phyloP scores from a whole-genome alignment of 2,797 vertebrate genomes.

The Halcyon chelicuti region DNA sequence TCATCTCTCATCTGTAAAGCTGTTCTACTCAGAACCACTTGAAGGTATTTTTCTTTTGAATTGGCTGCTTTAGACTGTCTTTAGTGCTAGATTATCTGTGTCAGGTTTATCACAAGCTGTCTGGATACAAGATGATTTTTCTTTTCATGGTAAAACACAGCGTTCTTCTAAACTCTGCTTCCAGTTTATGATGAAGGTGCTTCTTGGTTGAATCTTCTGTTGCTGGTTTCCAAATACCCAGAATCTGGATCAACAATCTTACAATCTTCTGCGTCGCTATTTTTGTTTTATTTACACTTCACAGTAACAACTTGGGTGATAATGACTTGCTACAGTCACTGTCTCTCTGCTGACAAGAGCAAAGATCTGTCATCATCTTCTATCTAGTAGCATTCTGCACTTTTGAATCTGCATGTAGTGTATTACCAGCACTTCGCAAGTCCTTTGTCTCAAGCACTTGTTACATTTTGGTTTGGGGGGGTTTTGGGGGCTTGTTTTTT shows the following conservation, averaged over 20 bases:
- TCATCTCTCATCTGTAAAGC: conserved; percentile 74
- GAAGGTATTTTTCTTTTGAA: conserved; percentile 74
- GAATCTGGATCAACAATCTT: conserved; percentile 65
- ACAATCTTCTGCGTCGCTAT: conserved; percentile 36
- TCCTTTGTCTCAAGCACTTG: conserved; percentile 24
- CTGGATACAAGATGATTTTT: conserved; percentile 56
- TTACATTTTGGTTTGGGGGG: neutral
- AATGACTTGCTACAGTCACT: conserved; percentile 70
- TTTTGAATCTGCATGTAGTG: conserved; percentile 52
- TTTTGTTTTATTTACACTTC: conserved; percentile 74
- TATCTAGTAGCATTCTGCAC: conserved; percentile 57
- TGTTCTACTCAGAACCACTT: conserved; percentile 63
- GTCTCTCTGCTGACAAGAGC: conserved; percentile 72
- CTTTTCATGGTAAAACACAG: conserved; percentile 39
- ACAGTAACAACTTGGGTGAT: conserved; percentile 72
- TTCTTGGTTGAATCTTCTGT: conserved; percentile 33
- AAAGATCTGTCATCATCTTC: conserved; percentile 70
- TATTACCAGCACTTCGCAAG: conserved; percentile 49
- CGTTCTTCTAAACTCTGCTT: conserved; percentile 35
- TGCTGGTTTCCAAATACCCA: conserved; percentile 50
- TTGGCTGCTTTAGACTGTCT: conserved; percentile 65
- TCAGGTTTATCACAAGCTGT: conserved; percentile 70
- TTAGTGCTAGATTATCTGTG: conserved; percentile 66
- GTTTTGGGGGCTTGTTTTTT: neutral
- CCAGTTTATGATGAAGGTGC: conserved; percentile 35